Evolutionary conservation across 2,113 vertebrate genomes (phyloP).

Genomic region (Epinephelus cyanopodus): DNA sequence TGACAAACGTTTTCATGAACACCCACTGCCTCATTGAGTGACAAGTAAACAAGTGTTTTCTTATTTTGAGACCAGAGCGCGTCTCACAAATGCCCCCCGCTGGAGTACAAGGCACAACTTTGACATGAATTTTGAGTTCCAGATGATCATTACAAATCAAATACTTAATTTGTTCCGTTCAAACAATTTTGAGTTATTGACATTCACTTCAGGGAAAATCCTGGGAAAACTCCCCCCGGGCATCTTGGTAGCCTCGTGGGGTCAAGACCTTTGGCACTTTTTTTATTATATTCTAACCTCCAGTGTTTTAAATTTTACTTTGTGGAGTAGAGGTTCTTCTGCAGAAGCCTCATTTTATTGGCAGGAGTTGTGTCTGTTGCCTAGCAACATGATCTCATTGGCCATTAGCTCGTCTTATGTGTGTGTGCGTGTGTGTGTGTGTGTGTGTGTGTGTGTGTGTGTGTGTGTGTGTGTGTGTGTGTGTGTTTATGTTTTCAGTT

Average conservation of each 20-base stretch:
- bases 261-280: not conserved
- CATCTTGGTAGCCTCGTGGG: not conserved
- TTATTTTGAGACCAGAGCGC: not conserved
- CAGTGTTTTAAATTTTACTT: conserved; percentile 22
- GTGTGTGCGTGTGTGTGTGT: not conserved
- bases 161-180: not conserved
- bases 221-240: too few relatives aligned
- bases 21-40: not conserved
- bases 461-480: not conserved
- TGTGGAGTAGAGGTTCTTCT: conserved; percentile 14
- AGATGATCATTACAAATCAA: not conserved
- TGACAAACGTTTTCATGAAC: too few relatives aligned
- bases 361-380: conserved; percentile 62
- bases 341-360: conserved; percentile 31
- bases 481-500: conserved; percentile 26
- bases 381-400: conserved; percentile 61
- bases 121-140: not conserved
- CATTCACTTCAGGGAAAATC: not conserved
- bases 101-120: not conserved
- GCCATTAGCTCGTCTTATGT: conserved; percentile 51
- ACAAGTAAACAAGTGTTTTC: not conserved
- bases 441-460: not conserved
- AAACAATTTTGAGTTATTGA: not conserved
- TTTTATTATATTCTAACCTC: conserved; percentile 28
- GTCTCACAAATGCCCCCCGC: not conserved